A percentile compares a stretch with the other conserved stretches of the same genome.
Evolutionary conservation across 2,797 vertebrate genomes (phyloP).

Genomic region (Alexandromys oeconomus): DNA sequence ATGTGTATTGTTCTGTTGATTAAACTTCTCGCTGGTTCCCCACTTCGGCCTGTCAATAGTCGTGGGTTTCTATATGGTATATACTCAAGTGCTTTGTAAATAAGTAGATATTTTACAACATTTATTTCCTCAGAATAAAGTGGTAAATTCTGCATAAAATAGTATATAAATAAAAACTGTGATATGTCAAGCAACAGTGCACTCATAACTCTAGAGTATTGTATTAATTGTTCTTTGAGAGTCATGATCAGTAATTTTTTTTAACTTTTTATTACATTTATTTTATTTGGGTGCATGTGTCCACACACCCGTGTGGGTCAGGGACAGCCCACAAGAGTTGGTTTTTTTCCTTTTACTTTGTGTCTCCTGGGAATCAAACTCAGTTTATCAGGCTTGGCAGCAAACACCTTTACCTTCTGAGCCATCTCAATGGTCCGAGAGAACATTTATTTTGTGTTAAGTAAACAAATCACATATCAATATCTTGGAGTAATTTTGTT

Average conservation of each 20-base stretch:
- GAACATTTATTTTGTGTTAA: conserved; percentile 7
- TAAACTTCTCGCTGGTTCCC: not conserved
- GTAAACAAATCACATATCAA: too few relatives aligned
- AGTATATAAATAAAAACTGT: not conserved
- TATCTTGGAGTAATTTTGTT: too few relatives aligned
- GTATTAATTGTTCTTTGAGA: not conserved
- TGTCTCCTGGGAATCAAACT: not conserved
- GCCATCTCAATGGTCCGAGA: not conserved
- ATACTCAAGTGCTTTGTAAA: not conserved
- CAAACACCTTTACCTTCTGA: not conserved
- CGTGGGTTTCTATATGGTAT: not conserved
- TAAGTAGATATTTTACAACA: not conserved
- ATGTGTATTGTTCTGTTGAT: not conserved
- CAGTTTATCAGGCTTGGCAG: not conserved
- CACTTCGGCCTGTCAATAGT: accelerated
- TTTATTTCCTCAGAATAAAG: not conserved
- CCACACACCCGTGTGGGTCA: not conserved
- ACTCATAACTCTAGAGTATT: not conserved
- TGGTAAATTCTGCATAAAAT: not conserved
- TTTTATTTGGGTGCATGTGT: not conserved
- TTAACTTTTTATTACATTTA: not conserved
- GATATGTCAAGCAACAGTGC: not conserved
- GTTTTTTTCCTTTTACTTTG: too few relatives aligned
- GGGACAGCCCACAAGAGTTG: not conserved
- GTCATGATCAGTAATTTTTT: not conserved